Base-by-base conservation (phyloP, 2,888 invertebrate genomes). In the Drosophila recens region DNA sequence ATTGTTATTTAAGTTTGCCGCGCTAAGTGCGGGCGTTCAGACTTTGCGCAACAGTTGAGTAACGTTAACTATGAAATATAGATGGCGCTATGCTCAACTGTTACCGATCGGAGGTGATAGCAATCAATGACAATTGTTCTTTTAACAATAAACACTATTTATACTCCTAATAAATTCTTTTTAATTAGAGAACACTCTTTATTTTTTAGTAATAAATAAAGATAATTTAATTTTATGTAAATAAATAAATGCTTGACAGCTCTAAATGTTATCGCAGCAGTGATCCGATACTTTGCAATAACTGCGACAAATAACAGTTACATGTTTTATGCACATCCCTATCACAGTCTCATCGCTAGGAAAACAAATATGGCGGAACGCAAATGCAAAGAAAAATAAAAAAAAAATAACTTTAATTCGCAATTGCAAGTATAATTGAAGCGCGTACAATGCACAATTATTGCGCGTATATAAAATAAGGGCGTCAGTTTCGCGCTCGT, bases 341-440 rank as follows among this genome's bases (percentile, higher is more conserved):
- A 63, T 13, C 8, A 9, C 23, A 17, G 4, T 53, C 11, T 56
- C 86, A 71, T 77, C 79, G 52, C 72, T 69, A 87, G 46, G 54
- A 86, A 88, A 86, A 86, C 85, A 88, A 84, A 84, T 78, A 84
- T 84, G 83, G 83, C 83, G 83, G 86, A 83, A 66, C 67, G 67
- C 67, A 63, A 68, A 59, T 59, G 78, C 80, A 70, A 67, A 68
- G 66, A 80, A 75, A 86, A 82, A 75, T 73, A 83, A 74, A 78
- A 80, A 78, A 80, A 36, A 80, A 36, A 62, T 61, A 71, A 80
- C 54, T 74, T 40, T 58, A 66, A 79, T 74, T 76, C 59, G 79
- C 61, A 67, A 61, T 49, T 51, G 62, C 65, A 72, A 68, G 59
- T 51, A 57, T 62, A 58, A 36, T 63, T 48, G 10, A 65, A 49